phyloP scores from a whole-genome alignment of 2,113 vertebrate species.

The Ophiodon elongatus region DNA sequence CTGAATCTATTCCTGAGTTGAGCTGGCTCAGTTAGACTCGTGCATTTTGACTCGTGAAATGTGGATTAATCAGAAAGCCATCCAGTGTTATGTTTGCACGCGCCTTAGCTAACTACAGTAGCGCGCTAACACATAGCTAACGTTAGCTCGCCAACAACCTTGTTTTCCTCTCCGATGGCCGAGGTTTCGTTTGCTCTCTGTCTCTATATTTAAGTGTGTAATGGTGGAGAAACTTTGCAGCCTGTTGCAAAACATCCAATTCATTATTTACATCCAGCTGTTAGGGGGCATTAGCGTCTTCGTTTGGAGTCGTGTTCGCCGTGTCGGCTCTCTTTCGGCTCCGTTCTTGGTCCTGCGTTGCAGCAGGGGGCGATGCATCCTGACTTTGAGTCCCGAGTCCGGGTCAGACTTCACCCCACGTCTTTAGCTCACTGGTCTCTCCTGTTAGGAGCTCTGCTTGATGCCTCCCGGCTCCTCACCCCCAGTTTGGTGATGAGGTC shows the following conservation, averaged over 20 bases:
- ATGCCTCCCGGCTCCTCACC: background rate
- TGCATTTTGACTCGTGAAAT: too few species aligned
- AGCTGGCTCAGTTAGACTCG: too few species aligned
- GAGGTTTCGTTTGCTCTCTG: too few species aligned
- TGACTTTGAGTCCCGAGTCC: background rate
- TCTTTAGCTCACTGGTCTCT: background rate
- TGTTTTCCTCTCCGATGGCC: too few species aligned
- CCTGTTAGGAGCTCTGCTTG: background rate
- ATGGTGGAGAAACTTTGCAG: background rate
- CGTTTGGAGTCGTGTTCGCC: background rate
- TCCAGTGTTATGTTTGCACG: too few species aligned
- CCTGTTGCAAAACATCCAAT: background rate
- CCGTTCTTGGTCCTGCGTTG: too few species aligned
- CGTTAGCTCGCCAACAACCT: too few species aligned
- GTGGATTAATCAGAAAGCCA: too few species aligned
- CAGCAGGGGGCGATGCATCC: background rate
- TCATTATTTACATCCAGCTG: background rate
- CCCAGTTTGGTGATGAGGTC: background rate
- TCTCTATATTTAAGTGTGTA: constrained; percentile 23
- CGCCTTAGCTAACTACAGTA: too few species aligned
- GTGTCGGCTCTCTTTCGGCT: background rate
- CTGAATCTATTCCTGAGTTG: too few species aligned
- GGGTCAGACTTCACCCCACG: background rate
- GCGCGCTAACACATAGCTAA: too few species aligned
- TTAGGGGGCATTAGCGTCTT: background rate